Base-by-base conservation (phyloP, 2,797 vertebrate species). In the Pterois miles region DNA sequence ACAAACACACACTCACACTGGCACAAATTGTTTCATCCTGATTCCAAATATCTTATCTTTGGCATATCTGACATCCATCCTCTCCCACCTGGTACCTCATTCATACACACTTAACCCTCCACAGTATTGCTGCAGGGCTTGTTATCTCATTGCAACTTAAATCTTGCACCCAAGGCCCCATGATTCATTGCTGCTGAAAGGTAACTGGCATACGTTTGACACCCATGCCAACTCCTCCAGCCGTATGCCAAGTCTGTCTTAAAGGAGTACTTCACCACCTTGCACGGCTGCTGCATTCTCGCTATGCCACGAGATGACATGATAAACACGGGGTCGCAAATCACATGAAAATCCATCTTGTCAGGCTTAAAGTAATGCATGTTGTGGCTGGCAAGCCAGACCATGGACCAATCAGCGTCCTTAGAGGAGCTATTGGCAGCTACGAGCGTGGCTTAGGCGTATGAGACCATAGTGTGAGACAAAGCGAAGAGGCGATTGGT, bases 161-260 rank as follows among this genome's bases (percentile, higher is more conserved):
- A 86, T 50, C 64, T 80, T 54, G 40, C 68, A 68, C 83, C 78
- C 70, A 36, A 59, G 53, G 59, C 62, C 65, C 67, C 22, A 10
- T 88, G 70, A 93, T 81, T 91, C 80, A 89, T 71, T 64, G 53
- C 66, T 77, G 87, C 77, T 92, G 86, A 91, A 80, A 90, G 86
- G 60, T 69, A 74, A 48, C 62, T 89, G 86, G 74, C 84, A 79
- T 31, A 40, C 33, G 25, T 85, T 80, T 82, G 59, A 86, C 78
- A 68, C 20, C 34, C 16, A 9, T 81, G 69, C 85, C 74, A 67
- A 56, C 68, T 75, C 57, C 48, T 57, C 38, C 56, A 50, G 50
- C n/a, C 11, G 0, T n/a, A 50, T 65, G 77, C 81, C 80, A 87
- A 64, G 63, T 75, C 54, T 16, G 3, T 71, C 64, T 50, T 48